Conservation (phyloP, 2,797 vertebrate genomes). For the Clarias laeviceps region DNA sequence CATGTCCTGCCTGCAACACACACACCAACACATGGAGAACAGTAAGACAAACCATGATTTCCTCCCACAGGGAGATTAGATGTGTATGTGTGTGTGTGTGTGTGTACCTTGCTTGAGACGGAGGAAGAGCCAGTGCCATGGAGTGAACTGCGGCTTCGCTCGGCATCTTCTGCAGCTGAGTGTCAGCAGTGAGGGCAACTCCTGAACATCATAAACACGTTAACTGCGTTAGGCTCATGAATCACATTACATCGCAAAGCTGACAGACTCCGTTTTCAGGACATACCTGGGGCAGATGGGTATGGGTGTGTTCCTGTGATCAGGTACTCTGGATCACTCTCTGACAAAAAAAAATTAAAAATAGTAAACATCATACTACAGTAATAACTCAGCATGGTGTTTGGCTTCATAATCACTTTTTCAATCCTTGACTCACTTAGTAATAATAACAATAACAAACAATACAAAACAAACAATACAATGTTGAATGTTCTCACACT, state of each 20-base stretch:
- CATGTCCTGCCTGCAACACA: slow-evolving; percentile 77
- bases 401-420: too few relatives aligned
- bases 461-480: too few relatives aligned
- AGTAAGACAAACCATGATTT: background rate
- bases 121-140: slow-evolving; percentile 85
- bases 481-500: slow-evolving; percentile 17
- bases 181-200: slow-evolving; percentile 91
- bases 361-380: too few relatives aligned
- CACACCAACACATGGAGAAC: background rate
- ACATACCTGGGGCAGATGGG: slow-evolving; percentile 91
- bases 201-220: slow-evolving; percentile 71
- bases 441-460: too few relatives aligned
- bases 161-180: slow-evolving; percentile 93
- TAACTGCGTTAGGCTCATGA: background rate
- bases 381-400: too few relatives aligned
- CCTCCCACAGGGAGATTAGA: background rate
- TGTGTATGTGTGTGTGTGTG: slow-evolving; percentile 1
- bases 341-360: slow-evolving; percentile 60
- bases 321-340: slow-evolving; percentile 89
- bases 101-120: slow-evolving; percentile 87
- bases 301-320: slow-evolving; percentile 97
- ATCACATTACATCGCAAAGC: background rate
- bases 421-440: too few relatives aligned
- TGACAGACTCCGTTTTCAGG: background rate
- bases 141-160: slow-evolving; percentile 90